Conservation (phyloP, 2,113 vertebrate species). For the Tichodroma muraria region DNA sequence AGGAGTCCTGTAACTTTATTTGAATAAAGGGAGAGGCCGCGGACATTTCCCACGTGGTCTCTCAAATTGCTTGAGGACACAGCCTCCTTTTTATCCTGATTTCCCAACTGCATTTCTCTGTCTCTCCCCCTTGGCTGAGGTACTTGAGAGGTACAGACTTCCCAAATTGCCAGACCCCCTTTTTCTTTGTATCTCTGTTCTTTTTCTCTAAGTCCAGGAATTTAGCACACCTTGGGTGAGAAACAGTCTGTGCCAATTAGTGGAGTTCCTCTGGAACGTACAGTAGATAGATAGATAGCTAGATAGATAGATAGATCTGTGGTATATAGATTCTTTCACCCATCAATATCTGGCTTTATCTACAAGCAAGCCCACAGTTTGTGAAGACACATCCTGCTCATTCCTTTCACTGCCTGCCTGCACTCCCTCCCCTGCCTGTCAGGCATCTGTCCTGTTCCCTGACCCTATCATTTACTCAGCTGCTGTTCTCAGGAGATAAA, state of each 20-base stretch:
- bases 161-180: accelerated
- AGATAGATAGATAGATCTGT: too few relatives aligned
- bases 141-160: background rate
- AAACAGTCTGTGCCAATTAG: background rate
- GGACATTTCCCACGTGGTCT: background rate
- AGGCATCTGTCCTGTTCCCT: background rate
- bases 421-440: background rate
- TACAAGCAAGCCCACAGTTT: background rate
- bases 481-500: background rate
- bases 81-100: background rate
- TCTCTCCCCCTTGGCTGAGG: background rate
- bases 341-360: background rate
- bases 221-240: background rate
- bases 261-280: background rate
- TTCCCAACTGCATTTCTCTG: background rate
- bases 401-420: background rate
- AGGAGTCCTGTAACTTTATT: background rate
- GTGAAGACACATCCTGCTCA: background rate
- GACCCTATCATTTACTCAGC: too few relatives aligned
- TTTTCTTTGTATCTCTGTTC: background rate
- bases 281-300: too few relatives aligned
- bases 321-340: background rate
- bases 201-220: background rate
- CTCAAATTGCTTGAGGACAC: background rate
- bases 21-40: background rate